Evolutionary conservation across 2,888 invertebrate species (phyloP).

Genomic region (Papilio protenor): DNA sequence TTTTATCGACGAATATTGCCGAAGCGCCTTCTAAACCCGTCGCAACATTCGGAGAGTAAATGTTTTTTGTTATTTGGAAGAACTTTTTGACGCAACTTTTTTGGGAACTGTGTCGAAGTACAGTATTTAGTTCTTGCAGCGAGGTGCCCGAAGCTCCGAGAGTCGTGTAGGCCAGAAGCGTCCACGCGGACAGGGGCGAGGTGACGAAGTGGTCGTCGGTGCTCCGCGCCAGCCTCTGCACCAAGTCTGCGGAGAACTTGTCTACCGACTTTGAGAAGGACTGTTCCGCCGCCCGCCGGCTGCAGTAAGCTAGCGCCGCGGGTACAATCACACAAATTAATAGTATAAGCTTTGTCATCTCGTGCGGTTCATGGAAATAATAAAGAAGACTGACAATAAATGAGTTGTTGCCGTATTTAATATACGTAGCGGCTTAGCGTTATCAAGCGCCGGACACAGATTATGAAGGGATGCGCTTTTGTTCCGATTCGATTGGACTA

Average conservation of each 20-base stretch:
- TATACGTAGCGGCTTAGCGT: conserved; percentile 13
- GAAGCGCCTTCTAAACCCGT: conserved; percentile 64
- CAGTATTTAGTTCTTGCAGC: conserved; percentile 59
- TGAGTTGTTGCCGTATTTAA: neutral
- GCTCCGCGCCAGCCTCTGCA: conserved; percentile 57
- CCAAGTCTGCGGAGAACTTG: conserved; percentile 54
- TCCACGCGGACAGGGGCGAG: conserved; percentile 71
- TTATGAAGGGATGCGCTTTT: neutral
- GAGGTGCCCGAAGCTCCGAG: conserved; percentile 67
- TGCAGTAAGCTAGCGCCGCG: conserved; percentile 50
- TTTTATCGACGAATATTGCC: conserved; percentile 61
- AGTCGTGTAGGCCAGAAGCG: conserved; percentile 63
- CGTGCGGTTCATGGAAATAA: conserved; percentile 38
- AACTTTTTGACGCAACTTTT: conserved; percentile 68
- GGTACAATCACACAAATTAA: conserved; percentile 50
- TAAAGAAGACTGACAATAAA: conserved; percentile 20
- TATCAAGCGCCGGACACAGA: conserved; percentile 45
- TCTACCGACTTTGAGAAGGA: conserved; percentile 53
- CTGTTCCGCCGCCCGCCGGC: conserved; percentile 47
- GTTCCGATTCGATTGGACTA: neutral
- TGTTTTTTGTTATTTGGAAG: conserved; percentile 58
- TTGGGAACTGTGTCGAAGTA: conserved; percentile 60
- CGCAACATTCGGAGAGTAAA: conserved; percentile 48
- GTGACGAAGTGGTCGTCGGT: conserved; percentile 71
- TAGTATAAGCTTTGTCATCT: conserved; percentile 49